Base-by-base conservation (phyloP, 2,113 vertebrate species). In the Stomatorhinus ivindoensis region DNA sequence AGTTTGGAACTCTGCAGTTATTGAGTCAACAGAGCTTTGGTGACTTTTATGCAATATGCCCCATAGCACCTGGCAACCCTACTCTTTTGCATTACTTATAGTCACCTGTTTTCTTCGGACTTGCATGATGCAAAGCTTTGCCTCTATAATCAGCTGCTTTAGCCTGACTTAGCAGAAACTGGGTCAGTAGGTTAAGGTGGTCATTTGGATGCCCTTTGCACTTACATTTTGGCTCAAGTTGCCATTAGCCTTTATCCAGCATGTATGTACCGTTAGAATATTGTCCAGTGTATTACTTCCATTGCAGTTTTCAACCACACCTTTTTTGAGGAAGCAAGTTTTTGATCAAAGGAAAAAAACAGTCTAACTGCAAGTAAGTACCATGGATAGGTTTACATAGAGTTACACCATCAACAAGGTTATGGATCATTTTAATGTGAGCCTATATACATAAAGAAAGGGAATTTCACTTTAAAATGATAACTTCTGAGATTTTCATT, bases 101-200 rank as follows among this genome's bases (percentile, higher is more conserved):
- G 69, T 39, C 4, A 7, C 93, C 88, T 90, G 93, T 92, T 93
- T 93, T 92, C 93, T 91, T 92, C 94, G 92, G 94, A 93, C 93
- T 94, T 94, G 94, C 94, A 93, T 93, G 94, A 93, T 92, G 92
- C 93, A 94, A 95, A 95, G 93, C 19, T 19, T 6, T 80, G 35
- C 35, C 31, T 42, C 73, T 69, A 27, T 6, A 31, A 69, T 69
- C n/a, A 11, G n/a, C 3, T 69, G n/a, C 27, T 69, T 31, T 31
- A 42, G 15, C 31, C 73, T 42, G 73, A 39, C 35, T 11, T 73
- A 35, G 65, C n/a, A 73, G 65, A 13, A 35, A 35, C n/a, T 39
- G 35, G 35, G 35, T 42, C 31, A 39, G 73, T 80, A 42, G 73
- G 35, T 2, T 80, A 42, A 19, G 31, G 73, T 19, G 35, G 13